Evolutionary conservation across 1,140 invertebrate genomes (phyloP).

Genomic region (Psilanteris sp.): DNA sequence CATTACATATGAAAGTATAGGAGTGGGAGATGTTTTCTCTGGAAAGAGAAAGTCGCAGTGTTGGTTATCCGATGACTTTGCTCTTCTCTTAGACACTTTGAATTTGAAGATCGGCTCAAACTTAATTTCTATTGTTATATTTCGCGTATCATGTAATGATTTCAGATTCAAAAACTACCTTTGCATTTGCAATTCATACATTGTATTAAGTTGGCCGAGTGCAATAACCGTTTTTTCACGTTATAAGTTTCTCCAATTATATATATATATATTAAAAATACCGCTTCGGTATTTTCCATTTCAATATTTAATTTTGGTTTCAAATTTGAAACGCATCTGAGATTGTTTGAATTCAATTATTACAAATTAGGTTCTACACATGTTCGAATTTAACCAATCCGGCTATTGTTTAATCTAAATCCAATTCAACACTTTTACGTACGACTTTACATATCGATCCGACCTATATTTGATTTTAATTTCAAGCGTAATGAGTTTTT

Average conservation of each 20-base stretch:
- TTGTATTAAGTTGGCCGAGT: no score
- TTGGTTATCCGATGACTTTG: conserved; percentile 43
- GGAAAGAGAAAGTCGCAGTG: conserved; percentile 59
- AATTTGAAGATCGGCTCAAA: conserved; percentile 22
- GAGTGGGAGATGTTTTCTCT: conserved; percentile 50
- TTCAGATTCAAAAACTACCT: no score
- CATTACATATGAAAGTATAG: conserved; percentile 50
- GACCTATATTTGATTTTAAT: conserved; percentile 12
- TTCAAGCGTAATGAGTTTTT: no score
- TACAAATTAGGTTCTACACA: conserved; percentile 8
- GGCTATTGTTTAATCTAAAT: conserved; percentile 14
- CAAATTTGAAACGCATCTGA: not conserved
- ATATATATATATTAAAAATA: no score
- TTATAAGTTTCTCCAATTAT: no score
- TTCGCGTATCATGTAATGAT: conserved; percentile 1
- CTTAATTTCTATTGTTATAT: conserved; percentile 28
- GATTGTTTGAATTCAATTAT: conserved; percentile 28
- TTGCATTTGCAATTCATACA: no score
- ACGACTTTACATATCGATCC: not conserved
- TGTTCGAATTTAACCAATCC: not conserved
- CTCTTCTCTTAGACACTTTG: conserved; percentile 22
- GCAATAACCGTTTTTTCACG: no score
- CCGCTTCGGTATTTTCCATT: no score
- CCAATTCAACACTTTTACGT: conserved; percentile 10
- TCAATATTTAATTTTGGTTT: conserved; percentile 6